Percentiles rank a stretch among this genome's conserved stretches.
Conservation (phyloP, 2,113 vertebrate genomes). For the Emydocephalus ijimae region DNA sequence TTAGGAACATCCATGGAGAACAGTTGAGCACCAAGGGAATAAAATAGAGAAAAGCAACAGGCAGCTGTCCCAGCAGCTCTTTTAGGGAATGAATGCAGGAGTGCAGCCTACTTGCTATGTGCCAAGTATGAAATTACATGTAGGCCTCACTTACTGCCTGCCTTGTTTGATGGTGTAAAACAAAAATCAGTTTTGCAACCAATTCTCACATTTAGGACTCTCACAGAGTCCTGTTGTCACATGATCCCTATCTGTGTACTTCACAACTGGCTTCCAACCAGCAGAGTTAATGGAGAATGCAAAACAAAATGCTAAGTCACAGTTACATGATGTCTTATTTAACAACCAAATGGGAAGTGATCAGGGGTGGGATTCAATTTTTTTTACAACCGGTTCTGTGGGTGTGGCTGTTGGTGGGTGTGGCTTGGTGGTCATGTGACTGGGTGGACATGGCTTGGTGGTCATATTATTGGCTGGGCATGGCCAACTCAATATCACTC, state of each 20-base stretch:
- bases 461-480: too few species aligned
- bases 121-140: not conserved
- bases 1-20: not conserved
- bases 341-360: not conserved
- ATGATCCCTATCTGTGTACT: not conserved
- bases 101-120: not conserved
- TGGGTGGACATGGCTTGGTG: too few species aligned
- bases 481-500: too few species aligned
- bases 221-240: not conserved
- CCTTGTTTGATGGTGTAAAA: not conserved
- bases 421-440: too few species aligned
- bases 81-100: not conserved
- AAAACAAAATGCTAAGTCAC: not conserved
- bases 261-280: not conserved
- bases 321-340: not conserved
- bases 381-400: too few species aligned
- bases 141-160: not conserved
- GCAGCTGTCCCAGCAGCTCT: not conserved
- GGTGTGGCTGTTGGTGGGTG: too few species aligned
- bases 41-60: not conserved
- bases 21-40: not conserved
- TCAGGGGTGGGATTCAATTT: too few species aligned
- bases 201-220: not conserved
- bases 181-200: not conserved
- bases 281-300: not conserved